Evolutionary conservation across 2,888 invertebrate species (phyloP).

Genomic region (Napeogenes sylphis): DNA sequence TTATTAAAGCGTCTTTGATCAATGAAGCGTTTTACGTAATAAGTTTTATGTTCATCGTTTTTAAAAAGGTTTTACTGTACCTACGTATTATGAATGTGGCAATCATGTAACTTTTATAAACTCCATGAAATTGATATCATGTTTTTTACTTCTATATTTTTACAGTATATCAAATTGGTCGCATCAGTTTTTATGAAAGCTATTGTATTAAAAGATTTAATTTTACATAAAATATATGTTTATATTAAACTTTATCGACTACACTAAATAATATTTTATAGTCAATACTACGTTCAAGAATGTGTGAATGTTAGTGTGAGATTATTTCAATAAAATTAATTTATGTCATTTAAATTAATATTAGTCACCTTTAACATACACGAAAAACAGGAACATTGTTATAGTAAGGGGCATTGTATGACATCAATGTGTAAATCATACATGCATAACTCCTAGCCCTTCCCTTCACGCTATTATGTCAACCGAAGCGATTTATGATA

Average conservation of each 20-base stretch:
- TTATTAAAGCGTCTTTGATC: conserved; percentile 44
- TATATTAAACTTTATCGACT: too few relatives aligned
- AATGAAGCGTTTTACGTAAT: conserved; percentile 36
- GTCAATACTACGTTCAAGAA: too few relatives aligned
- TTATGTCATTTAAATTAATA: too few relatives aligned
- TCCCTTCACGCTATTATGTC: conserved; percentile 74
- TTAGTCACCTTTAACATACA: not conserved
- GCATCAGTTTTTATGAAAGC: too few relatives aligned
- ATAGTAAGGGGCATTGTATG: conserved; percentile 1
- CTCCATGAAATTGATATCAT: conserved; percentile 16
- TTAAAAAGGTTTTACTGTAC: conserved; percentile 9
- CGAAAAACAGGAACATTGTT: not conserved
- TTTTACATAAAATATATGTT: too few relatives aligned
- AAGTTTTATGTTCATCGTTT: conserved; percentile 18
- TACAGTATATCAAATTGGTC: not conserved
- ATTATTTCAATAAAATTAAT: too few relatives aligned
- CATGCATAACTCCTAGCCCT: conserved; percentile 70
- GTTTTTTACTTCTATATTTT: not conserved
- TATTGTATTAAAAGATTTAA: too few relatives aligned
- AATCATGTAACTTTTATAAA: not conserved
- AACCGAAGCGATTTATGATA: conserved; percentile 74
- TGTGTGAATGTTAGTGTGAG: too few relatives aligned
- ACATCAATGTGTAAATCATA: conserved; percentile 58
- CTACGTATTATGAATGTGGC: conserved; percentile 1
- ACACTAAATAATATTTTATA: too few relatives aligned